Evolutionary conservation across 1,140 invertebrate genomes (phyloP).

Genomic region (Spodoptera frugiperda): DNA sequence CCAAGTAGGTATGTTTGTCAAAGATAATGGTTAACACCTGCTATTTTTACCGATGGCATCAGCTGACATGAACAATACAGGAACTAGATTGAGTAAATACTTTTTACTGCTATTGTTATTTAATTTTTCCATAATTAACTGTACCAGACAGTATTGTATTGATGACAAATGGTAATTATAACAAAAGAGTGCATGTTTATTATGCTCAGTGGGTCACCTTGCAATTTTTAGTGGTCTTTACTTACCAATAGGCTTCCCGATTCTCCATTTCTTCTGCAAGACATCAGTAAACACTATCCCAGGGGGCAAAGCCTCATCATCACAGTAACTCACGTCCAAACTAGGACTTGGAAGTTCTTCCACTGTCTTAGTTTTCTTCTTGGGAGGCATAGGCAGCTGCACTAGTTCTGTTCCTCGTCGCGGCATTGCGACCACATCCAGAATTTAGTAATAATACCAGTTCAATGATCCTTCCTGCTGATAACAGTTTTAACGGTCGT

Average conservation of each 20-base stretch:
- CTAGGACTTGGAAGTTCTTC: constrained; percentile 71
- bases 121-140: too few relatives aligned
- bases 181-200: too few relatives aligned
- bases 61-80: too few relatives aligned
- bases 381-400: constrained; percentile 61
- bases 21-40: too few relatives aligned
- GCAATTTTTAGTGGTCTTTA: neutral
- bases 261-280: constrained; percentile 93
- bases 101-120: too few relatives aligned
- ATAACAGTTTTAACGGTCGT: neutral
- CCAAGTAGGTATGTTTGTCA: too few relatives aligned
- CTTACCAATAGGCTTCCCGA: constrained; percentile 94
- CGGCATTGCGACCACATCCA: constrained; percentile 65
- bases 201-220: too few relatives aligned
- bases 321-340: constrained; percentile 73
- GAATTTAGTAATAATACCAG: constrained; percentile 2
- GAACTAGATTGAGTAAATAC: too few relatives aligned
- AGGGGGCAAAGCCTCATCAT: constrained; percentile 79
- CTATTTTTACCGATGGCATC: too few relatives aligned
- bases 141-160: too few relatives aligned
- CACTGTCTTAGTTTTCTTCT: constrained; percentile 71
- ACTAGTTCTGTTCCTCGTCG: constrained; percentile 71
- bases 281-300: constrained; percentile 94
- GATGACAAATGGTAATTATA: too few relatives aligned
- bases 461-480: constrained; percentile 22